Percentiles rank a stretch among this genome's conserved stretches.
These are phyloP conservation scores for Megalops atlanticus DNA, from an alignment of 2,113 vertebrate genomes.

Conservation along the genomic window DNA sequence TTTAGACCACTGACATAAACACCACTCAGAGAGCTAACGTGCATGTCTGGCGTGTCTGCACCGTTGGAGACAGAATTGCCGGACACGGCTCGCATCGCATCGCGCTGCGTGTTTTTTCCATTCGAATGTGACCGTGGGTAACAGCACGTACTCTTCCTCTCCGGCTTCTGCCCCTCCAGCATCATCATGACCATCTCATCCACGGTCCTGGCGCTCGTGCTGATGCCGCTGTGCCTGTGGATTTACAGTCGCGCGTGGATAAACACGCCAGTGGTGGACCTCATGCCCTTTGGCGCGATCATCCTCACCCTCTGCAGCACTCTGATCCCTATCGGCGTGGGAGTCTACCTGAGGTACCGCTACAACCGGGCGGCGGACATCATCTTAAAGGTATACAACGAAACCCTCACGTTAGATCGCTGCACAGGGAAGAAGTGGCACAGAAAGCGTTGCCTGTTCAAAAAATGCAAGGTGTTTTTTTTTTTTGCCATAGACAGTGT, in stretches of 20 bases:
- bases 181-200: conserved; percentile 98
- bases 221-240: conserved; percentile 97
- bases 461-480: too few relatives aligned
- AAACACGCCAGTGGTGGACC: conserved; percentile 86
- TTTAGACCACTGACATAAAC: too few relatives aligned
- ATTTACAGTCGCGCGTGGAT: conserved; percentile 95
- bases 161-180: conserved; percentile 64
- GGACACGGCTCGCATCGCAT: too few relatives aligned
- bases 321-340: conserved; percentile 88
- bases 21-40: too few relatives aligned
- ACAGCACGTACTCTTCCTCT: too few relatives aligned
- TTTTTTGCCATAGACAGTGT: too few relatives aligned
- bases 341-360: conserved; percentile 83
- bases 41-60: too few relatives aligned
- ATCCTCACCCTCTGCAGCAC: conserved; percentile 93
- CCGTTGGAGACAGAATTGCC: too few relatives aligned
- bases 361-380: conserved; percentile 81
- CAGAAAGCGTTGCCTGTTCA: too few relatives aligned
- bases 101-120: too few relatives aligned
- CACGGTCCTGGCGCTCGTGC: conserved; percentile 85
- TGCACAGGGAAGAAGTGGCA: too few relatives aligned
- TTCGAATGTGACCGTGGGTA: background rate
- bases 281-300: conserved; percentile 89
- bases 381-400: conserved; percentile 84
- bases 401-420: background rate